phyloP scores from a whole-genome alignment of 2,113 vertebrate species.

The Pseudorhombus dupliciocellatus region DNA sequence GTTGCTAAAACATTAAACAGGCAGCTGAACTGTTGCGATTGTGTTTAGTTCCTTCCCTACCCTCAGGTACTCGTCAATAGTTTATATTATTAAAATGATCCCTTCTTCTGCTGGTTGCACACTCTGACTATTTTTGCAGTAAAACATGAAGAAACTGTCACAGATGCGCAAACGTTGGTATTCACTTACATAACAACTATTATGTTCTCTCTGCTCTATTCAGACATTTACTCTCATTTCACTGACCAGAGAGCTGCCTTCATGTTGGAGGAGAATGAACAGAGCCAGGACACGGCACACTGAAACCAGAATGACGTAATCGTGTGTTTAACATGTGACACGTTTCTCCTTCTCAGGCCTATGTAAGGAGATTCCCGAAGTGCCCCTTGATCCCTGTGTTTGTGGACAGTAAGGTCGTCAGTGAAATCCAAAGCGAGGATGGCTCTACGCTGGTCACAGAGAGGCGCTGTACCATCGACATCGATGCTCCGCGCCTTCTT shows the following conservation, averaged over 20 bases:
- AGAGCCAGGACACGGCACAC: too few species aligned
- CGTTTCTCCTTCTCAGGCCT: constrained; percentile 82
- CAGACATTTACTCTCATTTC: not conserved
- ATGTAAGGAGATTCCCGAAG: constrained; percentile 92
- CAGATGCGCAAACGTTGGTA: constrained; percentile 1
- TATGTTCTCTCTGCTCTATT: not conserved
- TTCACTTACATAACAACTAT: not conserved
- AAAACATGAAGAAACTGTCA: constrained; percentile 17
- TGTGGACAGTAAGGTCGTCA: constrained; percentile 89
- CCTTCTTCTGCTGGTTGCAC: constrained; percentile 4
- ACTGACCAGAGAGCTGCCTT: not conserved
- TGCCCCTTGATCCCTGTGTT: constrained; percentile 96
- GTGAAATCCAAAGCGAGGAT: constrained; percentile 87
- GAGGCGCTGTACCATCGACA: constrained; percentile 91
- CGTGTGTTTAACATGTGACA: not conserved
- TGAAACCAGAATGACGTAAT: not conserved
- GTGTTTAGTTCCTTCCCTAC: not conserved
- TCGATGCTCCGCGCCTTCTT: constrained; percentile 91
- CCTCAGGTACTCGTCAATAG: constrained; percentile 3
- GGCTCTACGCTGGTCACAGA: constrained; percentile 84
- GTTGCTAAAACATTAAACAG: not conserved
- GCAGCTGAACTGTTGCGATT: not conserved
- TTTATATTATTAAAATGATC: constrained; percentile 1
- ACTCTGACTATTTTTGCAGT: constrained; percentile 6
- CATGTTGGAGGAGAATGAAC: not conserved